These are phyloP conservation scores for Idaea dimidiata DNA, from an alignment of 2,888 invertebrate genomes.

Conservation along the genomic window DNA sequence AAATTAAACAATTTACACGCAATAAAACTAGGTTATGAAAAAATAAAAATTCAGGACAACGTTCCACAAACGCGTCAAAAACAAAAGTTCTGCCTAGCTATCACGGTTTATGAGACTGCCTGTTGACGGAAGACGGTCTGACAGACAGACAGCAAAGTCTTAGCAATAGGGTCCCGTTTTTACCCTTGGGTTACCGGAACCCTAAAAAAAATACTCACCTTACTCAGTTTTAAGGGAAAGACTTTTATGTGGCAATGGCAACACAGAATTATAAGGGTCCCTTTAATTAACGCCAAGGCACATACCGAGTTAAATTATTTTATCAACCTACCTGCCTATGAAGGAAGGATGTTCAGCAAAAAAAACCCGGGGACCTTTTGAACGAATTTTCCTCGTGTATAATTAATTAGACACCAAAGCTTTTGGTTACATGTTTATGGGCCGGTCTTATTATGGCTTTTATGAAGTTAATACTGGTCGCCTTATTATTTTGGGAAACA, in stretches of 20 bases:
- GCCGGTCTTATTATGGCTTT: not conserved
- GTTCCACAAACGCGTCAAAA: too few species aligned
- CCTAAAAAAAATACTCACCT: conserved; percentile 15
- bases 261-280: conserved; percentile 23
- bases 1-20: too few species aligned
- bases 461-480: not conserved
- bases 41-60: too few species aligned
- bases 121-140: too few species aligned
- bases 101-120: too few species aligned
- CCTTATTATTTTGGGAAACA: not conserved
- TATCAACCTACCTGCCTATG: conserved; percentile 9
- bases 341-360: conserved; percentile 17
- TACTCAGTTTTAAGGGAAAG: conserved; percentile 18
- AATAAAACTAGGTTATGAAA: too few species aligned
- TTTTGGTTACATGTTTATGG: conserved; percentile 2
- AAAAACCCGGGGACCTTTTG: conserved; percentile 15
- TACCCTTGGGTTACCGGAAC: too few species aligned
- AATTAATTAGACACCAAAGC: conserved; percentile 3
- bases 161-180: too few species aligned
- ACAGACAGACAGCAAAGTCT: too few species aligned
- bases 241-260: conserved; percentile 26
- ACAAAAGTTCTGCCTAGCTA: too few species aligned
- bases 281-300: conserved; percentile 24
- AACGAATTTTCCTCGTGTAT: conserved; percentile 10
- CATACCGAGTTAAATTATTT: conserved; percentile 17